Base-by-base conservation (phyloP, 2,113 vertebrate species). In the Coregonus clupeaformis region DNA sequence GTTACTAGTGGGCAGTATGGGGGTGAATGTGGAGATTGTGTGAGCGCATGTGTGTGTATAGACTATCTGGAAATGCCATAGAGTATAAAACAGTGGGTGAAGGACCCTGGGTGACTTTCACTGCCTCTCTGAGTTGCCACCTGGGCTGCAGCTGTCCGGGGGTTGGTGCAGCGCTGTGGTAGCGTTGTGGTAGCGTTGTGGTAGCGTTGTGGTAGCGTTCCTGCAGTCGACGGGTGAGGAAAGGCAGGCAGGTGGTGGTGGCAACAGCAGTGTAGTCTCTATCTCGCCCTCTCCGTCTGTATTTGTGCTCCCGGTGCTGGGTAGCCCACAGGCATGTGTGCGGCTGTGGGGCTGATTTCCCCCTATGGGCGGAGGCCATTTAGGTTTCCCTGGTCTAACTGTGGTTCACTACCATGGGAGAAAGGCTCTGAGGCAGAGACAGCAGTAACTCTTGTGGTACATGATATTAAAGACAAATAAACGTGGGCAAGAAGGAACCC, bases 301-400 rank as follows among this genome's bases (percentile, higher is more conserved):
- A 81, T 86, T 87, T 85, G 84, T 81, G 69, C 71, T 82, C 67
- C 77, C 71, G 87, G 77, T 83, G 86, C 71, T 80, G 76, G 76
- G 69, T 75, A 3, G 77, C 79, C 81, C 82, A 32, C 88, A 88
- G 85, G 82, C 86, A 88, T 89, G 84, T 59, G 59, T 0, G 0
- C 72, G 71, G 66, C 69, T 79, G 76, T 49, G 59, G 78, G 82
- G 84, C 73, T 85, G 81, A 88, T 74, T 79, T 82, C 73, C 76
- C 68, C 27, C 55, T 72, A n/a, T n/a, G n/a, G n/a, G n/a, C n/a
- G n/a, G n/a, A n/a, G n/a, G n/a, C n/a, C n/a, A n/a, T n/a, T n/a
- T n/a, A n/a, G n/a, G n/a, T n/a, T n/a, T n/a, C n/a, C n/a, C n/a
- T n/a, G n/a, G n/a, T n/a, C n/a, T 78, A 86, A 85, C 73, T 80